Conservation (phyloP, 2,888 invertebrate species). For the Anthophora plumipes region DNA sequence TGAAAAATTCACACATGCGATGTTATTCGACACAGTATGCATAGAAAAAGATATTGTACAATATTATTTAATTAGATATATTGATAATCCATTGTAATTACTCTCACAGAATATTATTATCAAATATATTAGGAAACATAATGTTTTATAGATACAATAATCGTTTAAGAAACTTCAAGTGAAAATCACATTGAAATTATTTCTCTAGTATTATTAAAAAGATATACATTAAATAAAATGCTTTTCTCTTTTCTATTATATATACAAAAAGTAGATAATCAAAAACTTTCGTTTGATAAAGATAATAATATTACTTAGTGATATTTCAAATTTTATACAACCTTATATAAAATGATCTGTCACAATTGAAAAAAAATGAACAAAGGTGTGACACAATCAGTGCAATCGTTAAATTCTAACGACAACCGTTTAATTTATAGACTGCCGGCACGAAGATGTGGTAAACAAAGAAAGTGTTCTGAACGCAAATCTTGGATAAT, state of each 20-base stretch:
- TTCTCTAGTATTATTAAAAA: not conserved
- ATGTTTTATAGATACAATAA: not conserved
- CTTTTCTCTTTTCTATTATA: too few relatives aligned
- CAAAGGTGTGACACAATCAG: too few relatives aligned
- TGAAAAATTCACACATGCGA: constrained; percentile 9
- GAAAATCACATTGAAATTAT: not conserved
- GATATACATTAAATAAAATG: too few relatives aligned
- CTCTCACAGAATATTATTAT: not conserved
- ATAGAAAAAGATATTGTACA: not conserved
- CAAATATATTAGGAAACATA: not conserved
- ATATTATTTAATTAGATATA: not conserved
- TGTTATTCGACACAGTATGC: not conserved
- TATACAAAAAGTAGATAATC: too few relatives aligned
- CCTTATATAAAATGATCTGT: not conserved
- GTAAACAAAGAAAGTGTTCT: constrained; percentile 11
- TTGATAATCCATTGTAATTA: not conserved
- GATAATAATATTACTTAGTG: too few relatives aligned
- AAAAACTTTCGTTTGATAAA: too few relatives aligned
- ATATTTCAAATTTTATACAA: too few relatives aligned
- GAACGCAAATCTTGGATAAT: constrained; percentile 19
- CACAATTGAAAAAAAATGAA: too few relatives aligned
- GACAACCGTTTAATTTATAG: not conserved
- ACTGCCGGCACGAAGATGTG: not conserved
- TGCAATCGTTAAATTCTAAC: not conserved
- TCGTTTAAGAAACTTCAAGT: not conserved